Evolutionary conservation across 64 coral and sea anemone species (phyloP).

Genomic region (Porites lutea): DNA sequence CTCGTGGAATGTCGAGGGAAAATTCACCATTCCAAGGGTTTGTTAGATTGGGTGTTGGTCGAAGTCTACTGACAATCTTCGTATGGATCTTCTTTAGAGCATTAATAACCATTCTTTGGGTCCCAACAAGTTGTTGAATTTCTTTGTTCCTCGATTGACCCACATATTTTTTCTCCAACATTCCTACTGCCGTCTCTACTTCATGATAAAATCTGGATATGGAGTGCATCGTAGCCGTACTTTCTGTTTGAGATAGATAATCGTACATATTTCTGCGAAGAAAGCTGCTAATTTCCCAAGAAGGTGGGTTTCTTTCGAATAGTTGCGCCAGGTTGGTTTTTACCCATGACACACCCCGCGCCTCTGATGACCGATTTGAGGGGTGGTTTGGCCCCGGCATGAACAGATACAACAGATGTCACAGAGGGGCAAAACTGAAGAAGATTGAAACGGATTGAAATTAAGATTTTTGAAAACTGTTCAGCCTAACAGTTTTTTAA

Average conservation of each 20-base stretch:
- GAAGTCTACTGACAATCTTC: conserved; percentile 13
- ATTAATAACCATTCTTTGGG: conserved; percentile 29
- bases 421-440: too few relatives aligned
- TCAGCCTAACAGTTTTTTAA: too few relatives aligned
- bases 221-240: conserved; percentile 31
- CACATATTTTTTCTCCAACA: conserved; percentile 56
- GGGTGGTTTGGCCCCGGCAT: conserved; percentile 44
- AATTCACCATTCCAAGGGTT: conserved; percentile 8
- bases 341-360: neutral
- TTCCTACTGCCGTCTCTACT: conserved; percentile 49
- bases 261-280: conserved; percentile 11
- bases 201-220: conserved; percentile 57
- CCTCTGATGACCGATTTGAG: conserved; percentile 46
- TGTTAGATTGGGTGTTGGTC: neutral
- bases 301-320: too few relatives aligned
- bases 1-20: neutral
- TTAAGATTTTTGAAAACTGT: too few relatives aligned
- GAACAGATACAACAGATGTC: too few relatives aligned
- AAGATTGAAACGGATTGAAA: too few relatives aligned
- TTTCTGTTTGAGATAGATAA: conserved; percentile 53
- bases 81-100: conserved; percentile 39
- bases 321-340: neutral
- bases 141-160: conserved; percentile 19
- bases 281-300: neutral
- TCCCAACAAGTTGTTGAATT: conserved; percentile 40